Percentiles rank a stretch among this genome's conserved stretches.
These are phyloP conservation scores for Pheosia tremula DNA, from an alignment of 2,888 invertebrate species.

Conservation along the genomic window DNA sequence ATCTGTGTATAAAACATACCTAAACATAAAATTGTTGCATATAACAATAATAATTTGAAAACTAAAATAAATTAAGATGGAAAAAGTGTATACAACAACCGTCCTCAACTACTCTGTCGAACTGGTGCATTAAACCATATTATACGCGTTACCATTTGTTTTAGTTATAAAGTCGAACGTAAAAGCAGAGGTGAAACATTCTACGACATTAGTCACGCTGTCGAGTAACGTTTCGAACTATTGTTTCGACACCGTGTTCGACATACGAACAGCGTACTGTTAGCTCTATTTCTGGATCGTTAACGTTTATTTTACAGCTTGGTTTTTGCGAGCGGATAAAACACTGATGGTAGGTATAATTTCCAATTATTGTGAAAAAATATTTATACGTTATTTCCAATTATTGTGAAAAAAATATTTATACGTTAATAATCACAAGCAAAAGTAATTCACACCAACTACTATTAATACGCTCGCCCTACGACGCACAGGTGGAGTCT, in stretches of 20 bases:
- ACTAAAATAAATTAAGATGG: too few species aligned
- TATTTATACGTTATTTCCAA: constrained; percentile 34
- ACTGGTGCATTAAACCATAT: neutral
- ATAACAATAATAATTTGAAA: too few species aligned
- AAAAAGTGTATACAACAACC: neutral
- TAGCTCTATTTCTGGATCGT: constrained; percentile 71
- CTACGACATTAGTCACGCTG: constrained; percentile 68
- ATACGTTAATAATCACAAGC: too few species aligned
- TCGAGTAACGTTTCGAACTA: constrained; percentile 55
- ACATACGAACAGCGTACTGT: constrained; percentile 68
- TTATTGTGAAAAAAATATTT: too few species aligned
- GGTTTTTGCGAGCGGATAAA: constrained; percentile 68
- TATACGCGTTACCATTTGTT: constrained; percentile 46
- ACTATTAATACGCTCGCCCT: too few species aligned
- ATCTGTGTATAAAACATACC: too few species aligned
- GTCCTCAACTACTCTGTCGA: neutral
- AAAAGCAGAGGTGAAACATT: constrained; percentile 65
- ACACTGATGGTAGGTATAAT: constrained; percentile 50
- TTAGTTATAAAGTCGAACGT: constrained; percentile 52
- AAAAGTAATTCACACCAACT: too few species aligned
- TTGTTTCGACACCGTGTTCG: constrained; percentile 72
- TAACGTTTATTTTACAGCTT: constrained; percentile 63
- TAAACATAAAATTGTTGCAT: too few species aligned
- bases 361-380: constrained; percentile 43
- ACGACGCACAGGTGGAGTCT: too few species aligned